These are phyloP conservation scores for Serilophus lunatus DNA, from an alignment of 2,113 vertebrate genomes.

Conservation along the genomic window DNA sequence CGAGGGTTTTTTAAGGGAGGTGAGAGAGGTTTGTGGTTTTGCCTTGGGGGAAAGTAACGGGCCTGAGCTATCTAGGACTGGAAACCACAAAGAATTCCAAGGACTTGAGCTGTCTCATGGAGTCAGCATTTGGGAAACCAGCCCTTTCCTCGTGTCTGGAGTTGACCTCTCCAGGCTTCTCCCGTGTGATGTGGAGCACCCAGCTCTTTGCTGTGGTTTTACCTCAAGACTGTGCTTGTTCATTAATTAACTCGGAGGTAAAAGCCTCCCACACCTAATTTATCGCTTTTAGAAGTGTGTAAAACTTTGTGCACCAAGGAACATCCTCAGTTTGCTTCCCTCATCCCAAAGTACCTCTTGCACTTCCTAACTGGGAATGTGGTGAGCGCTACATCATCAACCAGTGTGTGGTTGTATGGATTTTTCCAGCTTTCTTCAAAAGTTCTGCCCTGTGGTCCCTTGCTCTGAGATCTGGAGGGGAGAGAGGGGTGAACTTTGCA, in stretches of 20 bases:
- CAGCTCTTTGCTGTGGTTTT: not conserved
- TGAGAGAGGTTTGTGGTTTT: not conserved
- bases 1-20: not conserved
- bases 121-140: not conserved
- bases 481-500: not conserved
- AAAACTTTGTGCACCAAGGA: not conserved
- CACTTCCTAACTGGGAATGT: rapidly evolving
- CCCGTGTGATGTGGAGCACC: rapidly evolving
- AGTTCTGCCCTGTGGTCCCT: not conserved
- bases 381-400: not conserved
- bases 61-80: not conserved
- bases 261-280: not conserved
- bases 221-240: not conserved
- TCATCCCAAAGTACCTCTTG: not conserved
- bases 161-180: not conserved
- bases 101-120: not conserved
- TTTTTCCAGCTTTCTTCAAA: not conserved
- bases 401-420: not conserved
- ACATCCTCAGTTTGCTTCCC: not conserved
- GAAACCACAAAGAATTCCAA: not conserved
- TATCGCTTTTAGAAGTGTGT: not conserved
- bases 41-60: not conserved
- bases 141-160: not conserved
- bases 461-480: not conserved
- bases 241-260: not conserved